Percentiles rank a stretch among this genome's conserved stretches.
Evolutionary conservation across 37 sponge, comb jelly and placozoan species (phyloP).

Genomic region (Theonella swinhoei): DNA sequence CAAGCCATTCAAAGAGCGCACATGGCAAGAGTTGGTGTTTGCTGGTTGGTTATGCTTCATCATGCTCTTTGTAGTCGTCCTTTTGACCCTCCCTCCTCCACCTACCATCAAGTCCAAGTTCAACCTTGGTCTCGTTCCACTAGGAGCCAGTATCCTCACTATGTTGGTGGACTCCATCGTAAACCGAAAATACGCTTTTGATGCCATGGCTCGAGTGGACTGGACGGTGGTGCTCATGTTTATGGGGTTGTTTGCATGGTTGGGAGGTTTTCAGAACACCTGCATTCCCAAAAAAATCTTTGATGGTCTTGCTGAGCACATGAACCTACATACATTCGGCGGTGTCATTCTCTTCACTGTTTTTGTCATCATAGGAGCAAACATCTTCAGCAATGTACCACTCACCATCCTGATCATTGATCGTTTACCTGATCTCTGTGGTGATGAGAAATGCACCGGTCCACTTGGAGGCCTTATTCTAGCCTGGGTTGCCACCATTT

Average conservation of each 20-base stretch:
- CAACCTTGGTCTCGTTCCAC: slow-evolving; percentile 82
- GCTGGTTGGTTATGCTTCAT: slow-evolving; percentile 15
- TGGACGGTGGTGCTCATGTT: slow-evolving; percentile 91
- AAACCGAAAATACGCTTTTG: slow-evolving; percentile 58
- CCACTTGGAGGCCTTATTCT: slow-evolving; percentile 64
- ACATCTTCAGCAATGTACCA: slow-evolving; percentile 87
- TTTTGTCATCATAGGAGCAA: slow-evolving; percentile 78
- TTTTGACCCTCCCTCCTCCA: slow-evolving; percentile 40
- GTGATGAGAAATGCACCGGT: slow-evolving; percentile 26
- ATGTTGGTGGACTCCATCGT: slow-evolving; percentile 78
- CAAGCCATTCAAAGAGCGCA: slow-evolving; percentile 2
- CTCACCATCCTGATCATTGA: slow-evolving; percentile 75
- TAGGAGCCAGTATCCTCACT: slow-evolving; percentile 61
- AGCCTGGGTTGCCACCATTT: slow-evolving; percentile 79
- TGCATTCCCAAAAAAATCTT: slow-evolving; percentile 58
- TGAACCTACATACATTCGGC: slow-evolving; percentile 54
- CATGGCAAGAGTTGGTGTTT: slow-evolving; percentile 31
- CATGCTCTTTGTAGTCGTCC: slow-evolving; percentile 12
- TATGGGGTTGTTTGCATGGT: slow-evolving; percentile 86
- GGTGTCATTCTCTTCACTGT: slow-evolving; percentile 75
- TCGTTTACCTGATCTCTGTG: slow-evolving; percentile 54
- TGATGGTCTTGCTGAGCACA: slow-evolving; percentile 31
- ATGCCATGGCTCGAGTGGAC: slow-evolving; percentile 79
- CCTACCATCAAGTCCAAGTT: slow-evolving; percentile 42
- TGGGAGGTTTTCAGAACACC: slow-evolving; percentile 83